phyloP scores from a whole-genome alignment of 2,888 invertebrate species.

The Eudasyphora cyanicolor region DNA sequence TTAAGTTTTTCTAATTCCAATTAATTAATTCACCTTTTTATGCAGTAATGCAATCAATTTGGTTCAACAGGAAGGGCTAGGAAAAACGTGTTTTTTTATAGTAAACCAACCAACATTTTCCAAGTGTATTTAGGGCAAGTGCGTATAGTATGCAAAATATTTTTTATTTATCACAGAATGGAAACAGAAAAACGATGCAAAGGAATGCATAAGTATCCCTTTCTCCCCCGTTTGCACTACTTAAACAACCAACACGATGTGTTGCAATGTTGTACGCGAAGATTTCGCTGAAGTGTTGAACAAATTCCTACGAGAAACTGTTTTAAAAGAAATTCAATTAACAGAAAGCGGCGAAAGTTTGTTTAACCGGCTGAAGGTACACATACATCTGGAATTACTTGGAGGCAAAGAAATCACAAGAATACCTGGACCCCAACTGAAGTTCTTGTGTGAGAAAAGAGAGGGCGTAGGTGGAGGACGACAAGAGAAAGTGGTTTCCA shows the following conservation, averaged over 20 bases:
- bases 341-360: constrained; percentile 64
- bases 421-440: neutral
- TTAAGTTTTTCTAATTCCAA: too few relatives aligned
- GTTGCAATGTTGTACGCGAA: constrained; percentile 45
- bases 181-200: constrained; percentile 20
- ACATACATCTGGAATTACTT: constrained; percentile 53
- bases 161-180: neutral
- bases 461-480: neutral
- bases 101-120: too few relatives aligned
- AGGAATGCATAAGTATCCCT: constrained; percentile 45
- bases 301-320: constrained; percentile 40
- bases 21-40: too few relatives aligned
- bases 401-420: constrained; percentile 11
- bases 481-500: neutral
- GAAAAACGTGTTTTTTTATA: too few relatives aligned
- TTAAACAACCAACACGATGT: constrained; percentile 56
- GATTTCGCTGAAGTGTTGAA: constrained; percentile 49
- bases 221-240: constrained; percentile 62
- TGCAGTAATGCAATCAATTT: too few relatives aligned
- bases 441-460: neutral
- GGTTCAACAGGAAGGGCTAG: too few relatives aligned
- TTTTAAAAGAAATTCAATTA: constrained; percentile 67
- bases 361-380: constrained; percentile 48
- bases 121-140: neutral
- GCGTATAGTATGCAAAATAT: constrained; percentile 41